A percentile compares a stretch with the other conserved stretches of the same genome.
Evolutionary conservation across 2,888 invertebrate genomes (phyloP).

Genomic region (Ephialtes manifestator): DNA sequence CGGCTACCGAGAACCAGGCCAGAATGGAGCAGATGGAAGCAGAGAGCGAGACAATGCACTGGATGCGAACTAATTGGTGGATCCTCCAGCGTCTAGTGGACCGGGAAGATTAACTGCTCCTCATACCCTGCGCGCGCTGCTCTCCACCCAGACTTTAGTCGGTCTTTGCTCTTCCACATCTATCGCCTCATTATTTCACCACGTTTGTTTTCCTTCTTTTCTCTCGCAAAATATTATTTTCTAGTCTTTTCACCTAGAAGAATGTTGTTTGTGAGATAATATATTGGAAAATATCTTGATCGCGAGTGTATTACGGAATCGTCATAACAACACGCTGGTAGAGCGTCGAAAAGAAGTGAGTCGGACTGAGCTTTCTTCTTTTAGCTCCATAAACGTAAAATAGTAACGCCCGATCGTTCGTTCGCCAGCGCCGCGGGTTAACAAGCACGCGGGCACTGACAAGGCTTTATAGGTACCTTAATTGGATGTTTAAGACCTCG

Average conservation of each 20-base stretch:
- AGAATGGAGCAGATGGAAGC: slow-evolving; percentile 46
- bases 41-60: slow-evolving; percentile 78
- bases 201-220: background rate
- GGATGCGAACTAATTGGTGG: slow-evolving; percentile 83
- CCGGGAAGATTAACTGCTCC: slow-evolving; percentile 81
- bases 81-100: slow-evolving; percentile 83
- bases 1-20: slow-evolving; percentile 12
- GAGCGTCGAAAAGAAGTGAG: slow-evolving; percentile 21
- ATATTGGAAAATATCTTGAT: slow-evolving; percentile 3
- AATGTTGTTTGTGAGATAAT: background rate
- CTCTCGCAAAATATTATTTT: background rate
- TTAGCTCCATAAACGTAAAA: slow-evolving; percentile 56
- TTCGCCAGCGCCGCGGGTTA: slow-evolving; percentile 59
- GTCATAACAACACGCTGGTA: background rate
- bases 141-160: slow-evolving; percentile 35
- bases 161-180: background rate
- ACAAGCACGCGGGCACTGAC: slow-evolving; percentile 59
- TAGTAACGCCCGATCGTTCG: slow-evolving; percentile 75
- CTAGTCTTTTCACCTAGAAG: background rate
- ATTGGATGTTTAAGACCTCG: slow-evolving; percentile 79
- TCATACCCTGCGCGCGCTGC: slow-evolving; percentile 63
- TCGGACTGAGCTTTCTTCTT: slow-evolving; percentile 39
- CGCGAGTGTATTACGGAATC: background rate
- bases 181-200: slow-evolving; percentile 46
- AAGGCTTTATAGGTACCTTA: slow-evolving; percentile 76